These are phyloP conservation scores for Embiotoca jacksoni DNA, from an alignment of 2,113 vertebrate species.

Conservation along the genomic window DNA sequence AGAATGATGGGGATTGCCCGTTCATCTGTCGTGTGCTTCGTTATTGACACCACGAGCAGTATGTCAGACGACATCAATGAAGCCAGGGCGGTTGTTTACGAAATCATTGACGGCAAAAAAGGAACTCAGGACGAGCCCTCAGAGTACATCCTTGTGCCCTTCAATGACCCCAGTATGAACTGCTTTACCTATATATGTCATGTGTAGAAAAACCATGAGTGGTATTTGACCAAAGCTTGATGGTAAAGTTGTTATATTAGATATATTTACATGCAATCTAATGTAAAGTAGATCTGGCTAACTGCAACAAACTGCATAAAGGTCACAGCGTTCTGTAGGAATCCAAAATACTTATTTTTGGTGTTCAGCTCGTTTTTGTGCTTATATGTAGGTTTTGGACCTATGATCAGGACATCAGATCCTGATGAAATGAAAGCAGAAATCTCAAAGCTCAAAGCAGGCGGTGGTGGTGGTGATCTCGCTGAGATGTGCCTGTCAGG, in stretches of 20 bases:
- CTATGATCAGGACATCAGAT: slow-evolving; percentile 74
- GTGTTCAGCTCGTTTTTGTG: not conserved
- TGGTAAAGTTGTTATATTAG: too few relatives aligned
- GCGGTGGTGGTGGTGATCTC: slow-evolving; percentile 53
- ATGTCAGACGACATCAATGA: slow-evolving; percentile 80
- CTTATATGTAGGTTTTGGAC: slow-evolving; percentile 75
- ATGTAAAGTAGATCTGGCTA: too few relatives aligned
- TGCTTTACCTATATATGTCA: not conserved
- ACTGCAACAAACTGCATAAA: too few relatives aligned
- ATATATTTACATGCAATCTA: too few relatives aligned
- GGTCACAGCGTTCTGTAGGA: too few relatives aligned
- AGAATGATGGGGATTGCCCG: slow-evolving; percentile 84
- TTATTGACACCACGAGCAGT: slow-evolving; percentile 84
- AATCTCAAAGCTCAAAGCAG: slow-evolving; percentile 57
- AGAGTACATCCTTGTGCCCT: slow-evolving; percentile 84
- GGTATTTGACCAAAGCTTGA: too few relatives aligned
- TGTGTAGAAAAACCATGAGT: not conserved
- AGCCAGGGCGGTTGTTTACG: slow-evolving; percentile 54
- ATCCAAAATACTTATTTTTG: too few relatives aligned
- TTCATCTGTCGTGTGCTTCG: slow-evolving; percentile 82
- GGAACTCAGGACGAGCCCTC: slow-evolving; percentile 84
- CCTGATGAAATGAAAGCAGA: slow-evolving; percentile 76
- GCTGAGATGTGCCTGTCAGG: slow-evolving; percentile 85
- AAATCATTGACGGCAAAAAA: slow-evolving; percentile 79
- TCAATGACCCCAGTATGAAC: slow-evolving; percentile 81